Evolutionary conservation across 2,113 vertebrate species (phyloP), one percentile per base, ranked within the genome.

Genomic region (Mustelus asterias): DNA sequence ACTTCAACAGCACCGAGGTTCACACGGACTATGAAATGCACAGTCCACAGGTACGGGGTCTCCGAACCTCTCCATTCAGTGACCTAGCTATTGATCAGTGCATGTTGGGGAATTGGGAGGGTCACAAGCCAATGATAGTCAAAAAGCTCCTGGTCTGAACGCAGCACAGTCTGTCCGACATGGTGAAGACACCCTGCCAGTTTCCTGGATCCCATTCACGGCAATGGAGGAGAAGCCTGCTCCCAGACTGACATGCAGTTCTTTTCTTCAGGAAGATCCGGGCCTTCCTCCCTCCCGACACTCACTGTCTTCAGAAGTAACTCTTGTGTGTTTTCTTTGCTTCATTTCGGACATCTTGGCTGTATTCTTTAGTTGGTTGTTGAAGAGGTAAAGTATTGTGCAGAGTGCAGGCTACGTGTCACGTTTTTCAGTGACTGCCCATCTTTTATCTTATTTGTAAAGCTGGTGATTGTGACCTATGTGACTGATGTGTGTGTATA

Each of bases 1-100:
- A 98, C 96, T 99, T 98, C 97, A 98, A 98, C 97, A 98, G 98
- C 96, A 98, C 98, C 93, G 98, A 98, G 95, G 98, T 98, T 96
- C 98, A 98, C 97, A 97, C 98, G 78, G 98, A 99, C 98, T 99
- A 98, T 95, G 98, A 99, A 97, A 99, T 99, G 98, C 98, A 98
- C 97, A 99, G 98, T 97, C 98, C 98, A 97, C 98, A 98, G 98
- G 98, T 98, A 96, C 20, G 70, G 33, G 33, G 18, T 24, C 22
- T 70, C 8, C 29, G 58, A 80, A 37, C 37, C 37, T 69, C 63
- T 60, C 41, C 6, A 33, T 33, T 29, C 60, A 48, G 20, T 24
- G n/a, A 58, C 14, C 5, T 95, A 69, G 60, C 93, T 1, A 7
- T 69, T 4, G 63, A 70, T 22, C 58, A 65, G 54, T 94, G 58